phyloP scores from a whole-genome alignment of 2,113 vertebrate genomes.

The Nestor notabilis region DNA sequence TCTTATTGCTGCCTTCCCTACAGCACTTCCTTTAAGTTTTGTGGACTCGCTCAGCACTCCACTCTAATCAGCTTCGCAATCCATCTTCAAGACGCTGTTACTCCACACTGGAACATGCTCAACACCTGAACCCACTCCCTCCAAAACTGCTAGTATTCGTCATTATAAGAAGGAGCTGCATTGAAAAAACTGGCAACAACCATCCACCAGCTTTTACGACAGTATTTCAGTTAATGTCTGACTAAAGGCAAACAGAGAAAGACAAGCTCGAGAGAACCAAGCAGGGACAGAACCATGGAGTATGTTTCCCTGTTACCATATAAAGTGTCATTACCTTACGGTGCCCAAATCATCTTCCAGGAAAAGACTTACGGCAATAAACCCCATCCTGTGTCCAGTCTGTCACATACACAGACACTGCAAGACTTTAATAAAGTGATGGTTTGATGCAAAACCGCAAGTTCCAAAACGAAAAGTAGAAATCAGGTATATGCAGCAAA shows the following conservation, averaged over 20 bases:
- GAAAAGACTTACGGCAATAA: background rate
- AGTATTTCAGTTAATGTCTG: background rate
- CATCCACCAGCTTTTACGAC: background rate
- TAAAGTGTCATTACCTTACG: background rate
- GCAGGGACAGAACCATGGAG: background rate
- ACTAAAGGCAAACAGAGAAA: background rate
- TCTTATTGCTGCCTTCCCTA: background rate
- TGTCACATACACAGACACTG: background rate
- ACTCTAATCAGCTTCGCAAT: background rate
- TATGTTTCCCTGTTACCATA: background rate
- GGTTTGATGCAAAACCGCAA: background rate
- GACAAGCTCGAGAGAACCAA: background rate
- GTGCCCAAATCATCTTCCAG: background rate
- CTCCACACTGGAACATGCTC: background rate
- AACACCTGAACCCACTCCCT: background rate
- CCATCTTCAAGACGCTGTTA: background rate
- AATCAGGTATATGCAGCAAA: background rate
- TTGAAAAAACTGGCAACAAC: background rate
- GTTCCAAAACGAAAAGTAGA: background rate
- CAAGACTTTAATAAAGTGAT: background rate
- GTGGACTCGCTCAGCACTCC: rapidly evolving
- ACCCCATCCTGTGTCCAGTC: background rate
- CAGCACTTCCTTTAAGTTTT: rapidly evolving
- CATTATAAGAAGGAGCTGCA: background rate
- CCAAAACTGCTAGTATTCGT: background rate